Evolutionary conservation across 2,888 invertebrate species (phyloP).

Genomic region (Scrobipalpa atriplicella): DNA sequence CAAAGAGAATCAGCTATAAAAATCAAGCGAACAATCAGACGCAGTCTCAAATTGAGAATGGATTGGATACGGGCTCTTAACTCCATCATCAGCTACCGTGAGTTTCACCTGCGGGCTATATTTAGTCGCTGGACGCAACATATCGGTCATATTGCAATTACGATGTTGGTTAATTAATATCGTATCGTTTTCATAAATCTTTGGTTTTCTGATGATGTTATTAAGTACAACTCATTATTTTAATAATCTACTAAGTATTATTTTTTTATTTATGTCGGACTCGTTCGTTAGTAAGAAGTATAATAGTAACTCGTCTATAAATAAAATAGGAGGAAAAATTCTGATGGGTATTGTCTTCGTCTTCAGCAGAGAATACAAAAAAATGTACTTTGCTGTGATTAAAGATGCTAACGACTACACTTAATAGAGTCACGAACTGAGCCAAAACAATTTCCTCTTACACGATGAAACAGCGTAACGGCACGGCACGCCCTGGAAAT

Average conservation of each 20-base stretch:
- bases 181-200: not conserved
- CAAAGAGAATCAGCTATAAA: too few species aligned
- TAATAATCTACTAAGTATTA: too few species aligned
- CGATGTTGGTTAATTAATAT: slow-evolving; percentile 1
- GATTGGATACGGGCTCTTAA: slow-evolving; percentile 48
- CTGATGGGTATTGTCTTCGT: not conserved
- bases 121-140: slow-evolving; percentile 72
- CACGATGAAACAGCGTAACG: slow-evolving; percentile 38
- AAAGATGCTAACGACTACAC: slow-evolving; percentile 28
- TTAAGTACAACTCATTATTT: too few species aligned
- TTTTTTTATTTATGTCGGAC: too few species aligned
- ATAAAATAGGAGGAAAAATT: not conserved
- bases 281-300: not conserved
- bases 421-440: slow-evolving; percentile 34
- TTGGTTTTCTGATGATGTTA: too few species aligned
- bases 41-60: not conserved
- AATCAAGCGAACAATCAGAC: not conserved
- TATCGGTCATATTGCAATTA: slow-evolving; percentile 52
- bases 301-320: not conserved
- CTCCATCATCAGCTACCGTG: slow-evolving; percentile 58
- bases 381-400: slow-evolving; percentile 18
- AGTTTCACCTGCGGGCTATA: slow-evolving; percentile 72
- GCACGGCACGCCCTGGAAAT: slow-evolving; percentile 41
- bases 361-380: not conserved
- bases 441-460: slow-evolving; percentile 42